Conservation (phyloP, 1,140 invertebrate species). For the Muscidifurax raptorellus region DNA sequence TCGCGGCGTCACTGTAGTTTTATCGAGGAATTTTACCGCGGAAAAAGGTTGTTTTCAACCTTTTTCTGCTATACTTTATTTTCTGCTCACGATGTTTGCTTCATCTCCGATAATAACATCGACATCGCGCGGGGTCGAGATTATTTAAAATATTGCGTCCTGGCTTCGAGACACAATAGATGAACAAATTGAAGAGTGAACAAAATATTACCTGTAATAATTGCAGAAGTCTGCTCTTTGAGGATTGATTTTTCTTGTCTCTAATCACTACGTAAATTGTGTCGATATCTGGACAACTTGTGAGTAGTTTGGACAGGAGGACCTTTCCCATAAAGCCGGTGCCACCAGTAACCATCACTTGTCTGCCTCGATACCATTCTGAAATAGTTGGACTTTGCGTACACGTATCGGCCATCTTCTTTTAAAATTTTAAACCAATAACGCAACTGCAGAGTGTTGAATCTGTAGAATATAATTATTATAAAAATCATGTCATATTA, state of each 20-base stretch:
- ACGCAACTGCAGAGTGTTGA: background rate
- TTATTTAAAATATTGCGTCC: no score
- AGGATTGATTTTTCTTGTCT: conserved; percentile 79
- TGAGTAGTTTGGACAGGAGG: conserved; percentile 84
- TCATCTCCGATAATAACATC: no score
- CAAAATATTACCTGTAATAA: conserved; percentile 69
- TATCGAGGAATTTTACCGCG: no score
- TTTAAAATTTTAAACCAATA: background rate
- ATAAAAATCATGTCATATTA: background rate
- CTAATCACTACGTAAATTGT: conserved; percentile 83
- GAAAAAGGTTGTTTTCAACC: no score
- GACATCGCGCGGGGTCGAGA: no score
- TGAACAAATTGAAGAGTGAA: no score
- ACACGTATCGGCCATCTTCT: background rate
- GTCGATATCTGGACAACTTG: conserved; percentile 81
- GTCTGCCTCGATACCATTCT: conserved; percentile 78
- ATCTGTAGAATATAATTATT: background rate
- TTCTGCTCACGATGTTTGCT: no score
- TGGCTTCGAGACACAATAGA: no score
- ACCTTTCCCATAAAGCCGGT: conserved; percentile 88
- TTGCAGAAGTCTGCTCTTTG: conserved; percentile 70
- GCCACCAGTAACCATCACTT: conserved; percentile 77
- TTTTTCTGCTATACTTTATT: no score
- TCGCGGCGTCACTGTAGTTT: no score
- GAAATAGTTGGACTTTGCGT: conserved; percentile 60